Evolutionary conservation across 2,888 invertebrate species (phyloP).

Genomic region (Ectemnius cavifrons): DNA sequence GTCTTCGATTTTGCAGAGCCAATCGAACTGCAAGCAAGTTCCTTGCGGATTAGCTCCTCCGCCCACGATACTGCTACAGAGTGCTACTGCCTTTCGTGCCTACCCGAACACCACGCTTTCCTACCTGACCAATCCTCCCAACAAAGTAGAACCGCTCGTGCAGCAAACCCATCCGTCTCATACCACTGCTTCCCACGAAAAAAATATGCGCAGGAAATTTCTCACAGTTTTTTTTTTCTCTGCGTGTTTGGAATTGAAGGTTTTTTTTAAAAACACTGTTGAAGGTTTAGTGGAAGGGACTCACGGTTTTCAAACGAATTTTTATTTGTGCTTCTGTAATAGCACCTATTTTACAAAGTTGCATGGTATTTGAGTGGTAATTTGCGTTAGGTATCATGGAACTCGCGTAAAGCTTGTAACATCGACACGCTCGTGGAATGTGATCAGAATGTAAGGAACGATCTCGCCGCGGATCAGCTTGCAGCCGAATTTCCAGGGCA

Average conservation of each 20-base stretch:
- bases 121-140: background rate
- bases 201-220: background rate
- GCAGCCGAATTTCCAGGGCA: slow-evolving; percentile 23
- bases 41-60: too few relatives aligned
- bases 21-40: too few relatives aligned
- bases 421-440: background rate
- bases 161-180: background rate
- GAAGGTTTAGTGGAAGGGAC: too few relatives aligned
- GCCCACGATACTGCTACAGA: background rate
- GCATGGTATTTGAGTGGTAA: too few relatives aligned
- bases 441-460: background rate
- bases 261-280: too few relatives aligned
- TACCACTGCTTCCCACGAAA: background rate
- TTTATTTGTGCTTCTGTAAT: too few relatives aligned
- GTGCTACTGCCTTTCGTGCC: background rate
- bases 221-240: background rate
- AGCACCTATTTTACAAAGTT: too few relatives aligned
- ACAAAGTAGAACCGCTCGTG: background rate
- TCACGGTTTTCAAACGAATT: too few relatives aligned
- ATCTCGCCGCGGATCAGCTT: too few relatives aligned
- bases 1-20: too few relatives aligned
- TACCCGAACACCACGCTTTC: background rate
- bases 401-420: background rate
- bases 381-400: too few relatives aligned
- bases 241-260: too few relatives aligned